These are phyloP conservation scores for Imbricaverruca yamaguchii DNA, from an alignment of 2,888 invertebrate genomes.

Conservation along the genomic window DNA sequence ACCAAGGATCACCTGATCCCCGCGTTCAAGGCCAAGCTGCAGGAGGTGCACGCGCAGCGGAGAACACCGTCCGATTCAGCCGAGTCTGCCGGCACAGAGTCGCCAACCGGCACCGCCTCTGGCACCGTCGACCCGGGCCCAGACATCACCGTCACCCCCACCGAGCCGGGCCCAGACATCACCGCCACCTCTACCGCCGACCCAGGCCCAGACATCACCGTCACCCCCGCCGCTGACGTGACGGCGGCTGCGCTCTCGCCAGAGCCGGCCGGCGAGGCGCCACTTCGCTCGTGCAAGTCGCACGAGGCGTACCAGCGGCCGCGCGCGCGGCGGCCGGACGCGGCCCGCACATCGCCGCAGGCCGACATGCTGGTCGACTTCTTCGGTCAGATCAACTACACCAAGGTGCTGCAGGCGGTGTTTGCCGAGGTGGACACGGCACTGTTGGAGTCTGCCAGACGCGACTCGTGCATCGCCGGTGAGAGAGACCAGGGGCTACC, in stretches of 20 bases:
- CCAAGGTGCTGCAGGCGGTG: conserved; percentile 74
- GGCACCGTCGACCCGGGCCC: not conserved
- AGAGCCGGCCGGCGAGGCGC: not conserved
- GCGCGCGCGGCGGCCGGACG: not conserved
- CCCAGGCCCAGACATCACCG: not conserved
- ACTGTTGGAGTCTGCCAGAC: conserved; percentile 70
- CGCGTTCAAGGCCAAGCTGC: not conserved
- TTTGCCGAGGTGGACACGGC: conserved; percentile 74
- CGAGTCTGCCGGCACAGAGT: not conserved
- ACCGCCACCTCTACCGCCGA: no score
- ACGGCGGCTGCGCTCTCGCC: not conserved
- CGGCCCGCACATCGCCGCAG: not conserved
- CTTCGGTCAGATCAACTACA: conserved; percentile 68
- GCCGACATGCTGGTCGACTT: conserved; percentile 47
- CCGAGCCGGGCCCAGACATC: not conserved
- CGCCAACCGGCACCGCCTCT: not conserved
- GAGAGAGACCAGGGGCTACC: not conserved
- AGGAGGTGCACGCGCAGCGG: not conserved
- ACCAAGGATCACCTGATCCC: conserved; percentile 66
- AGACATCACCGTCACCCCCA: not conserved
- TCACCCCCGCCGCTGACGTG: no score
- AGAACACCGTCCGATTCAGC: not conserved
- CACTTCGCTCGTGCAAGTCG: not conserved
- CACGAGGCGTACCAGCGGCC: conserved; percentile 16
- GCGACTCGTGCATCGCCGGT: not conserved